Conservation (phyloP, 2,113 vertebrate species). For the Benitochromis conjunctus region DNA sequence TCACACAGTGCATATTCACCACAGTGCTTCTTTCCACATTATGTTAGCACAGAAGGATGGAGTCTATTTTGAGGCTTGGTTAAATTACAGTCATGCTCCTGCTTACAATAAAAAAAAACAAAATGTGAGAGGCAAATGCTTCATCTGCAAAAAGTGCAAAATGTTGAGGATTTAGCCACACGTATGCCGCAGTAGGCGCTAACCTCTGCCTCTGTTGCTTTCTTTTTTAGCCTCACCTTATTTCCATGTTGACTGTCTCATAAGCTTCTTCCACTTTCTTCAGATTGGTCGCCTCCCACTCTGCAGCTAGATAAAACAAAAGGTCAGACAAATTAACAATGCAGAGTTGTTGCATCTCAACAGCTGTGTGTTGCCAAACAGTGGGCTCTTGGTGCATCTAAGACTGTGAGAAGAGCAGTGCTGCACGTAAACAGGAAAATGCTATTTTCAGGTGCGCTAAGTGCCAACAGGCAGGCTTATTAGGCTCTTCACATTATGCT, state of each 20-base stretch:
- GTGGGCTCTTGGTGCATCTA: constrained; percentile 20
- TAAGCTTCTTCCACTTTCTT: constrained; percentile 67
- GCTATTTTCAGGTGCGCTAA: constrained; percentile 48
- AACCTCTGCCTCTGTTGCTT: not conserved
- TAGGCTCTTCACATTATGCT: constrained; percentile 38
- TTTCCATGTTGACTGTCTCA: constrained; percentile 64
- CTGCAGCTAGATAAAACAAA: constrained; percentile 62
- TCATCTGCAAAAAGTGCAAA: not conserved
- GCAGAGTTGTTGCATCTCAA: constrained; percentile 22
- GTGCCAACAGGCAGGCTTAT: constrained; percentile 32
- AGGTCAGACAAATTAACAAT: constrained; percentile 62
- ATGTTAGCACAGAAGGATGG: constrained; percentile 18
- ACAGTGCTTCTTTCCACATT: constrained; percentile 38
- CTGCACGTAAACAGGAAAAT: constrained; percentile 17
- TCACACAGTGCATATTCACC: constrained; percentile 51
- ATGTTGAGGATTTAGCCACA: not conserved
- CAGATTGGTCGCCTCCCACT: constrained; percentile 58
- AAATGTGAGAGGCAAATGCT: constrained; percentile 5
- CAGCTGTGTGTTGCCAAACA: constrained; percentile 54
- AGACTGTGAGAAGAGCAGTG: constrained; percentile 10
- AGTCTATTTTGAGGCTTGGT: constrained; percentile 54
- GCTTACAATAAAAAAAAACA: not conserved
- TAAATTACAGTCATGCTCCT: constrained; percentile 14
- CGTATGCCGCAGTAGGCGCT: not conserved
- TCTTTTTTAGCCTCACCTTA: constrained; percentile 56